Conservation (phyloP, 2,113 vertebrate genomes). For the Eublepharis macularius region DNA sequence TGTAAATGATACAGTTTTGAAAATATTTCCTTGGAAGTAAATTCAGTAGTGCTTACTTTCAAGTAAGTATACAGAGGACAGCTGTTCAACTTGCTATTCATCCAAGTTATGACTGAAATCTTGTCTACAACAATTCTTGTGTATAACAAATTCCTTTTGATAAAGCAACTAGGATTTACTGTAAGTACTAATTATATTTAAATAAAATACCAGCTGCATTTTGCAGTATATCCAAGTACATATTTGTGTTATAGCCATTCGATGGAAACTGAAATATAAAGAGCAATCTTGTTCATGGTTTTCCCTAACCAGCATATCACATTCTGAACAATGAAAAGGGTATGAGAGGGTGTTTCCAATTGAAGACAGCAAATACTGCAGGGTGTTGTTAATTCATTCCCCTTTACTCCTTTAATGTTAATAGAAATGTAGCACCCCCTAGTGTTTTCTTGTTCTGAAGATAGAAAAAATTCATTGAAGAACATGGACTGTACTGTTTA, state of each 20-base stretch:
- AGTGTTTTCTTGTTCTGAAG: neutral
- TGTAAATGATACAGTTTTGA: neutral
- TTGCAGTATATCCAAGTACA: neutral
- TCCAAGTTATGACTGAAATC: neutral
- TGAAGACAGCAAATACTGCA: neutral
- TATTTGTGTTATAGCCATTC: neutral
- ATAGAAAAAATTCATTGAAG: neutral
- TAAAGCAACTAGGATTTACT: neutral
- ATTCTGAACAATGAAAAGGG: neutral
- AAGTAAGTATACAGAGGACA: neutral
- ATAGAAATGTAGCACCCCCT: conserved; percentile 46
- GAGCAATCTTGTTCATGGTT: neutral
- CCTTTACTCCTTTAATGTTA: rapidly evolving
- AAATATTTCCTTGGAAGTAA: neutral
- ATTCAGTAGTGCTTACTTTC: conserved; percentile 1
- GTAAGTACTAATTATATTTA: neutral
- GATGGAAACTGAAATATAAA: neutral
- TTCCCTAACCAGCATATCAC: neutral
- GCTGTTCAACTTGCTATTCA: neutral
- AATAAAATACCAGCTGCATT: neutral
- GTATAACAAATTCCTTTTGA: neutral
- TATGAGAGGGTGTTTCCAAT: neutral
- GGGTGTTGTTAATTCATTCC: rapidly evolving
- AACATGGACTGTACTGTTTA: neutral
- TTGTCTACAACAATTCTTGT: neutral